Evolutionary conservation across 2,888 invertebrate genomes (phyloP).

Genomic region (Amphipoea lucens): DNA sequence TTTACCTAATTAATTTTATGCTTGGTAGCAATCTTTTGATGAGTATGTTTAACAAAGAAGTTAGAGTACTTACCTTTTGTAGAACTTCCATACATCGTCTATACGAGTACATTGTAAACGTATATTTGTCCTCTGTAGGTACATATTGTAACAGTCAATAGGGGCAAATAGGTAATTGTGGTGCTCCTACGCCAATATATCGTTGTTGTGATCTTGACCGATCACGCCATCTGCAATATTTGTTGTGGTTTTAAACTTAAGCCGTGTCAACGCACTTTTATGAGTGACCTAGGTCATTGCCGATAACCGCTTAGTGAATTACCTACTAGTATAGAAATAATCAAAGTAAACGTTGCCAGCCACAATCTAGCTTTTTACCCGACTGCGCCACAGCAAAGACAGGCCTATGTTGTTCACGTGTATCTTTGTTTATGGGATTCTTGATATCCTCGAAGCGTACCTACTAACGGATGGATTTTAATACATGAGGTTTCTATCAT

Average conservation of each 20-base stretch:
- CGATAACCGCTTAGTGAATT: constrained; percentile 20
- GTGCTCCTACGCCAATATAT: constrained; percentile 26
- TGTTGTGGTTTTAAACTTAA: constrained; percentile 10
- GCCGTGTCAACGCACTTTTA: constrained; percentile 41
- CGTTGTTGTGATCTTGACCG: constrained; percentile 39
- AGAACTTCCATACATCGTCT: background rate
- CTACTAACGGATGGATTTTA: background rate
- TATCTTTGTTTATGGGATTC: background rate
- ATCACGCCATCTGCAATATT: constrained; percentile 45
- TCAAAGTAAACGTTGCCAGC: background rate
- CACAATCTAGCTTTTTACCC: background rate
- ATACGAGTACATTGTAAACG: background rate
- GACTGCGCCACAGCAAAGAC: background rate
- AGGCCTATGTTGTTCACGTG: background rate
- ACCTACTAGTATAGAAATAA: background rate
- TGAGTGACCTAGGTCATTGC: constrained; percentile 18
- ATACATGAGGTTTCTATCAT: background rate
- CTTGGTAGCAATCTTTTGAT: background rate
- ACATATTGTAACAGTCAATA: constrained; percentile 35
- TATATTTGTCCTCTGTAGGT: constrained; percentile 7
- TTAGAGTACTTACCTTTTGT: background rate
- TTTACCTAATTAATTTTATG: background rate
- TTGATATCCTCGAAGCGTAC: background rate
- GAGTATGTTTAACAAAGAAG: background rate
- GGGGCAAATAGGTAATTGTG: constrained; percentile 45